Evolutionary conservation across 53 echinoderm and acorn worm species (phyloP), one percentile per base, ranked within the genome.

Genomic region (Mesocentrotus franciscanus): DNA sequence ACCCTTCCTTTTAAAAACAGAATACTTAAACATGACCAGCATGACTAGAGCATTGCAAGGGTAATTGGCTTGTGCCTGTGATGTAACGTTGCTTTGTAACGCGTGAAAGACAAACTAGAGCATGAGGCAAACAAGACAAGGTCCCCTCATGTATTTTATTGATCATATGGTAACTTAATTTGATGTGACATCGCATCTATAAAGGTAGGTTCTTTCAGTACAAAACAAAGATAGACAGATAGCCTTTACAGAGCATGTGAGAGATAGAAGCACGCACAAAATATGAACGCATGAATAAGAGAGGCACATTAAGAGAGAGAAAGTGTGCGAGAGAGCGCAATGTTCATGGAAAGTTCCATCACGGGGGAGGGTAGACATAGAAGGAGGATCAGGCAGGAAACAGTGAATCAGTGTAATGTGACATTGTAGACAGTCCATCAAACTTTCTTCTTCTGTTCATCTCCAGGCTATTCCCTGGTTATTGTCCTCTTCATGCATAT

Each of bases 321-420:
- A 35, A 66, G 64, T 0, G 68, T 24, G 61, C 18, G 90, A 90
- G 90, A 22, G 90, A 90, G 90, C 18, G 61, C 16, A 61, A 90
- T 33, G 34, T 66, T 64, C 34, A 91, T 91, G 66, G 91, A 91
- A 64, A 91, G 91, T 64, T 91, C 61, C 91, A 91, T 61, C 62
- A 91, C 61, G 91, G 58, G 78, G 36, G 64, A 62, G 91, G 35
- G 91, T 91, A 91, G 91, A 64, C 35, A 33, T 58, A 60, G 90
- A 3, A 33, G 32, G 62, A 33, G 26, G 60, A 33, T 32, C 76
- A 71, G 75, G 92, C 92, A 93, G 93, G 93, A 93, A 93, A 66
- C 83, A 24, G 87, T 93, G 93, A 93, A 93, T 93, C 93, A 93
- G 78, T 78, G 81, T 81, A 81, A 79, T 61, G 93, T 93, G 93